A percentile compares a stretch with the other conserved stretches of the same genome.
Conservation (phyloP, 2,113 vertebrate genomes). For the Microcebus griseorufus region DNA sequence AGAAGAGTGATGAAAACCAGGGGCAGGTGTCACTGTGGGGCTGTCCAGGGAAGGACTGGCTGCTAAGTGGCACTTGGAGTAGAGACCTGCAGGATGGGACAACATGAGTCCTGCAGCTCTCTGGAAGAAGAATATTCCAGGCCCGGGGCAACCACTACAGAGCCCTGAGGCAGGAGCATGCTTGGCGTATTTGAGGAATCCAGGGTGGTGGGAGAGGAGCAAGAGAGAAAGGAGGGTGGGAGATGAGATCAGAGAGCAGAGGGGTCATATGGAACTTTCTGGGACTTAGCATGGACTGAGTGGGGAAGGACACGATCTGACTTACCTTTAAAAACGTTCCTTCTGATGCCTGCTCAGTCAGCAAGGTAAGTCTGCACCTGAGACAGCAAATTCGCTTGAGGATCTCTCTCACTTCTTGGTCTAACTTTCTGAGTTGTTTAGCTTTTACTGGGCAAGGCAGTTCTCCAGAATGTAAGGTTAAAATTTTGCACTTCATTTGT, state of each 20-base stretch:
- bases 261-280: not conserved
- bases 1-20: not conserved
- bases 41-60: not conserved
- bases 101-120: fast-evolving
- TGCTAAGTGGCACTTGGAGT: not conserved
- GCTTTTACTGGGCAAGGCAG: not conserved
- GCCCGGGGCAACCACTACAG: not conserved
- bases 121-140: not conserved
- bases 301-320: not conserved
- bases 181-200: not conserved
- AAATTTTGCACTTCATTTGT: constrained; percentile 7
- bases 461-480: not conserved
- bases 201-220: not conserved
- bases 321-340: not conserved
- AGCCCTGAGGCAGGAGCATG: not conserved
- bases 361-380: not conserved
- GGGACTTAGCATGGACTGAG: not conserved
- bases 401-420: not conserved
- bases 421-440: not conserved
- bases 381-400: not conserved
- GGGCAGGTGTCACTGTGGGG: not conserved
- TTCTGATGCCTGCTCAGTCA: not conserved
- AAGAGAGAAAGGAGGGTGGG: not conserved
- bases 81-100: not conserved
- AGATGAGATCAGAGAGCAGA: not conserved